Conservation (phyloP, 2,888 invertebrate genomes). For the Pyrrhia umbra region DNA sequence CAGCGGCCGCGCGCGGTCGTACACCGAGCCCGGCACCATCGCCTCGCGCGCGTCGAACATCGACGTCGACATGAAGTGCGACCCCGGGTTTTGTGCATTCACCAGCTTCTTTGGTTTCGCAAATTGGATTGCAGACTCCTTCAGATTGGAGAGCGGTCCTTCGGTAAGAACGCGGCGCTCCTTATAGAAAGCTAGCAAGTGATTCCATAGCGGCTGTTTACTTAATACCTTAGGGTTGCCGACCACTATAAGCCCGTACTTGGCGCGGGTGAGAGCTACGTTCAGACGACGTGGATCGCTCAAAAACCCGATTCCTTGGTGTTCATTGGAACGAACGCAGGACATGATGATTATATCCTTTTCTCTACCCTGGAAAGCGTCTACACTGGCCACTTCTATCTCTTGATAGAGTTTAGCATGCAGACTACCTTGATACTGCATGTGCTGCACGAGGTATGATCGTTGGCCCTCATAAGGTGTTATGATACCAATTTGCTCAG, state of each 20-base stretch:
- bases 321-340: conserved; percentile 99
- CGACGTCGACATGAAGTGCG: conserved; percentile 99
- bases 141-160: conserved; percentile 98
- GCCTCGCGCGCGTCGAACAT: conserved; percentile 99
- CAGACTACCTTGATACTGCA: conserved; percentile 99
- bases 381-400: conserved; percentile 99
- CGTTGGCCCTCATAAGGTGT: conserved; percentile 99
- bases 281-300: conserved; percentile 99
- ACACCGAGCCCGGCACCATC: conserved; percentile 97
- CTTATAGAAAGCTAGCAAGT: conserved; percentile 98
- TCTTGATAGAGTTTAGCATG: conserved; percentile 99
- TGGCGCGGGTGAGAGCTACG: conserved; percentile 99
- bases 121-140: conserved; percentile 98
- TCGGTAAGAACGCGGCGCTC: conserved; percentile 99
- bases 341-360: conserved; percentile 99
- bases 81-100: conserved; percentile 98
- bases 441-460: conserved; percentile 99
- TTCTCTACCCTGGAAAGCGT: conserved; percentile 99
- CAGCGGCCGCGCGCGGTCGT: conserved; percentile 95
- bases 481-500: conserved; percentile 99
- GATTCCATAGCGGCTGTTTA: conserved; percentile 99
- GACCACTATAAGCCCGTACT: conserved; percentile 99
- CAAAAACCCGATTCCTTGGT: conserved; percentile 99
- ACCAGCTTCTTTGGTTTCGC: conserved; percentile 99
- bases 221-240: conserved; percentile 99